phyloP scores from a whole-genome alignment of 2,113 vertebrate genomes.

The Plecturocebus donacophilus region DNA sequence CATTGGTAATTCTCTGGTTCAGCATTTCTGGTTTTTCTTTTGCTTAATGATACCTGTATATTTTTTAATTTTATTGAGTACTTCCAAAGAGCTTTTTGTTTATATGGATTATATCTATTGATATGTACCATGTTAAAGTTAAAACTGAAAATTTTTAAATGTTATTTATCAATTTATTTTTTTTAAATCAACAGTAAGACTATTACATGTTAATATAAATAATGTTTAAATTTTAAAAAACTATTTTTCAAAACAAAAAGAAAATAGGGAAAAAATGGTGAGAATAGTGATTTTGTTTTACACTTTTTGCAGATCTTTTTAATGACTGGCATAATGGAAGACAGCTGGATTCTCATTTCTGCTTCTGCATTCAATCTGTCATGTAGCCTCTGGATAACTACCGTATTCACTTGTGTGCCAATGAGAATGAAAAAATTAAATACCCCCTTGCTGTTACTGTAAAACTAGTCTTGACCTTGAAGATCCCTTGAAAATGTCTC shows the following conservation, averaged over 20 bases:
- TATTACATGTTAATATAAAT: slow-evolving; percentile 7
- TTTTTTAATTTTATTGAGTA: slow-evolving; percentile 7
- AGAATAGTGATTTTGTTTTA: not conserved
- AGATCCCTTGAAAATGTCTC: not conserved
- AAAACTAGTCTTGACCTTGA: not conserved
- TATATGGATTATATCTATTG: not conserved
- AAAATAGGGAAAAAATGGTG: not conserved
- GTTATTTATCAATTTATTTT: not conserved
- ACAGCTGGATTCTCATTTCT: not conserved
- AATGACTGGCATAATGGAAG: not conserved
- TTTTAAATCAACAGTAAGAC: not conserved
- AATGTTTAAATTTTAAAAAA: not conserved
- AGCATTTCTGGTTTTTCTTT: not conserved
- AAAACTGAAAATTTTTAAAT: not conserved
- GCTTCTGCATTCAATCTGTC: not conserved
- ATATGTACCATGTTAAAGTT: not conserved
- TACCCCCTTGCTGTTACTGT: not conserved
- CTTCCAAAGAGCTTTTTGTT: not conserved
- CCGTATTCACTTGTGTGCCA: not conserved
- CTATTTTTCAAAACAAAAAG: not conserved
- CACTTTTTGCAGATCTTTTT: not conserved
- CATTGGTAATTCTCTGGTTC: not conserved
- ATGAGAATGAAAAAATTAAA: not conserved
- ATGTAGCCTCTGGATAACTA: not conserved
- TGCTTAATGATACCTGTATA: not conserved